Evolutionary conservation across 1,140 invertebrate genomes (phyloP).

Genomic region (Drosophila littoralis): DNA sequence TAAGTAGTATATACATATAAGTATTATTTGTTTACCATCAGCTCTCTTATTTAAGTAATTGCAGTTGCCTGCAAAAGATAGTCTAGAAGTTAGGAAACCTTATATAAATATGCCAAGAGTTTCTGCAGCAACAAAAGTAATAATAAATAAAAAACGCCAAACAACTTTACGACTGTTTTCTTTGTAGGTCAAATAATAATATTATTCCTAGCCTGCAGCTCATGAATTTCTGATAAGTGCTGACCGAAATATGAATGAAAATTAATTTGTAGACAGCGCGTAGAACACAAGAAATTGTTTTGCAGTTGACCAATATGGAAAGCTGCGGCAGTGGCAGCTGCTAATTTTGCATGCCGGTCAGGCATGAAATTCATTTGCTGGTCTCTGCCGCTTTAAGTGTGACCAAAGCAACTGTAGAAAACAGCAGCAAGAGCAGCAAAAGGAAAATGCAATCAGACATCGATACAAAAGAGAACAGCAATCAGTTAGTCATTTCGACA

Average conservation of each 20-base stretch:
- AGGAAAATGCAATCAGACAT: constrained; percentile 54
- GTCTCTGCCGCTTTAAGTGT: constrained; percentile 36
- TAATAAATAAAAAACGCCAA: not conserved
- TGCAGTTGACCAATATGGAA: constrained; percentile 22
- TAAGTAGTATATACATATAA: too few species aligned
- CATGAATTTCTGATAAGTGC: constrained; percentile 48
- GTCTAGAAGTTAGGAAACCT: not conserved
- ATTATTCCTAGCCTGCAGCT: constrained; percentile 1
- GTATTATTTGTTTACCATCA: too few species aligned
- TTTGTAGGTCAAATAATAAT: constrained; percentile 14
- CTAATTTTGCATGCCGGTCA: constrained; percentile 69
- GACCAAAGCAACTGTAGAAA: constrained; percentile 24
- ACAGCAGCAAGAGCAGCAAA: constrained; percentile 1
- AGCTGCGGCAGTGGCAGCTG: constrained; percentile 35
- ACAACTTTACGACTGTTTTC: not conserved
- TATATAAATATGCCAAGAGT: not conserved
- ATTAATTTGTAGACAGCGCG: constrained; percentile 32
- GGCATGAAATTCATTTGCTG: constrained; percentile 44
- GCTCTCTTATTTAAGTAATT: too few species aligned
- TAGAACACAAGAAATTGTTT: constrained; percentile 11
- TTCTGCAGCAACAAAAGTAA: not conserved
- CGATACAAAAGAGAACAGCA: constrained; percentile 33
- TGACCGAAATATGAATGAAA: constrained; percentile 65
- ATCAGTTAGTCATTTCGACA: constrained; percentile 28
- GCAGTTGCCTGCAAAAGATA: too few species aligned